Base-by-base conservation (phyloP, 2,113 vertebrate species). In the Pterocles burchelli region DNA sequence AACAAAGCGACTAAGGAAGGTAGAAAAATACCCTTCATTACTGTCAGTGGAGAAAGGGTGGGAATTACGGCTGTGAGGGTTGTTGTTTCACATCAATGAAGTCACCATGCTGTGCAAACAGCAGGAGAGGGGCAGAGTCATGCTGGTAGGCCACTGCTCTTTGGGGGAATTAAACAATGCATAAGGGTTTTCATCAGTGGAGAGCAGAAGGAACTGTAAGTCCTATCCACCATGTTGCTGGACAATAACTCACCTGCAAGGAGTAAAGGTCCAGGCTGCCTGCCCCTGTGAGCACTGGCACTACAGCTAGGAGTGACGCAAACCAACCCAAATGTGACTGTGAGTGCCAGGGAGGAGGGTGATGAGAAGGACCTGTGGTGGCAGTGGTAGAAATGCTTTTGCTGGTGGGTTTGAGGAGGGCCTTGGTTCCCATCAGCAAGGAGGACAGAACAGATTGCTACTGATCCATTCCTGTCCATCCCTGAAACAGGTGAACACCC, bases 251-350 rank as follows among this genome's bases (percentile, higher is more conserved):
- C 8, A 33, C 17, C 17, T 31, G 14, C 10, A 20, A 36, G 13
- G 11, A 62, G 13, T 22, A 68, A 43, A 34, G 26, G 21, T 58
- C 3, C 16, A 61, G 49, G 29, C 16, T 90, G 31, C 25, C 17
- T 1, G 1, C 17, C 9, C 11, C 31, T n/a, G 1, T 70, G 36
- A 45, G 14, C 1, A 0, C 2, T 83, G 18, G 26, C 18, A 28
- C 28, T 58, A 45, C 16, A 61, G 7, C 26, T 31, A 89, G 36
- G 6, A 76, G 19, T 11, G 13, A 11, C 46, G 16, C 17, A 46
- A 49, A 51, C 21, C 33, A 72, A 49, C 14, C n/a, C 68, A 70
- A 41, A 72, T 16, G 13, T n/a, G 29, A 73, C 36, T 38, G 15
- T 58, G 25, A 8, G 15, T 77, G 36, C 14, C 29, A 65, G 18